A percentile compares a stretch with the other conserved stretches of the same genome.
phyloP scores from a whole-genome alignment of 2,797 vertebrate species.

The Ficedula albicollis region DNA sequence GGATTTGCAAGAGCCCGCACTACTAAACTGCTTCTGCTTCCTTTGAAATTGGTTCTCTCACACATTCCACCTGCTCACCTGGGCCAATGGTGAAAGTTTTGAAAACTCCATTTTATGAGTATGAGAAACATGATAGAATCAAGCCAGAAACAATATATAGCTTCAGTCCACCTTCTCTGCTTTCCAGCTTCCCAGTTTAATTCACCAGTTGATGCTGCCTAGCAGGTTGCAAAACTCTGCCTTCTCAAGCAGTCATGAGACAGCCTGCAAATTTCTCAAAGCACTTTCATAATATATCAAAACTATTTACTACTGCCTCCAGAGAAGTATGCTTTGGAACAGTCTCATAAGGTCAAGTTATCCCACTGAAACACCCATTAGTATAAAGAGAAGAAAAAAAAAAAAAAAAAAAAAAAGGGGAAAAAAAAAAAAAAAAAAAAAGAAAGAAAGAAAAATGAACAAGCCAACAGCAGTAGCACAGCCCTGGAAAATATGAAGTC shows the following conservation, averaged over 20 bases:
- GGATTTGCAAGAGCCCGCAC: neutral
- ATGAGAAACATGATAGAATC: neutral
- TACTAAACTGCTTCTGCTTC: neutral
- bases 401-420: neutral
- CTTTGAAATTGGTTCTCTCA: neutral
- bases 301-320: constrained; percentile 15
- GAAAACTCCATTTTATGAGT: neutral
- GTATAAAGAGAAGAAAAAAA: neutral
- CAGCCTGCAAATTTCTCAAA: neutral
- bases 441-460: neutral
- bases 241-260: neutral
- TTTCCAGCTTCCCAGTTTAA: neutral
- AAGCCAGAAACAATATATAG: neutral
- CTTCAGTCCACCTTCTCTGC: neutral
- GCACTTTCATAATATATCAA: neutral
- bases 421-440: neutral
- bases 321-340: constrained; percentile 31
- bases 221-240: neutral
- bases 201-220: neutral
- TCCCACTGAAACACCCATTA: constrained; percentile 36
- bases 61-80: neutral
- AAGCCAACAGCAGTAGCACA: neutral
- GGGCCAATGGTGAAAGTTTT: neutral
- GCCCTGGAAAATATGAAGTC: constrained; percentile 64
- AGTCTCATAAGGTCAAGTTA: constrained; percentile 21